phyloP scores from a whole-genome alignment of 2,113 vertebrate species.

The Dermatemys mawii region DNA sequence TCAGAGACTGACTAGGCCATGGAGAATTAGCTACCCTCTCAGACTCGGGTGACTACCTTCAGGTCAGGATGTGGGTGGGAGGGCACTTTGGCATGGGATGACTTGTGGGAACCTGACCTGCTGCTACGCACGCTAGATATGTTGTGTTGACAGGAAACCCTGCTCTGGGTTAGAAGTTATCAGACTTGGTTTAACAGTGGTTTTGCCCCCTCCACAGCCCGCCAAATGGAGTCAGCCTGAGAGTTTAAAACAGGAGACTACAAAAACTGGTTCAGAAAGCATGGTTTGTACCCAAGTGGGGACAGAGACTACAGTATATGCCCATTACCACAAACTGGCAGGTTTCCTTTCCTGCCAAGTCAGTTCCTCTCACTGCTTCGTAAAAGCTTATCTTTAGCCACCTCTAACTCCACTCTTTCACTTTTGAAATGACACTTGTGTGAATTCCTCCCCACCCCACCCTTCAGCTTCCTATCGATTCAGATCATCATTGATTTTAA shows the following conservation, averaged over 20 bases:
- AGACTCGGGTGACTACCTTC: background rate
- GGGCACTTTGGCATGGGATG: background rate
- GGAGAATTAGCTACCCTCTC: background rate
- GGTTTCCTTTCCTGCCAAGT: background rate
- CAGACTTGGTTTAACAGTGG: background rate
- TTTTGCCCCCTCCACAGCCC: background rate
- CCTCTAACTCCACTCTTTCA: background rate
- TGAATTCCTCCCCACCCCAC: background rate
- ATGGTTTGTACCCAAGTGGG: background rate
- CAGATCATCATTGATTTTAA: accelerated
- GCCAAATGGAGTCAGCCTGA: background rate
- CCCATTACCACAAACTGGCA: background rate
- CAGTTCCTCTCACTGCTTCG: background rate
- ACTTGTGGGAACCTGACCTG: background rate
- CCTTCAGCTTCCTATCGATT: background rate
- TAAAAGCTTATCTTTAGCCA: background rate
- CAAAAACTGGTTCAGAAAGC: background rate
- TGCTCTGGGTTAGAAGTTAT: background rate
- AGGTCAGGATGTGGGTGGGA: background rate
- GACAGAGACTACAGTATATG: background rate
- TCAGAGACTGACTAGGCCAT: background rate
- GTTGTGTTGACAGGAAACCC: background rate
- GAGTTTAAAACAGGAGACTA: background rate
- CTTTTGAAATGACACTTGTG: background rate
- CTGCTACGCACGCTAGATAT: background rate